Evolutionary conservation across 2,888 invertebrate species (phyloP), one percentile per base, ranked within the genome.

Genomic region (Drosophila algonquin): DNA sequence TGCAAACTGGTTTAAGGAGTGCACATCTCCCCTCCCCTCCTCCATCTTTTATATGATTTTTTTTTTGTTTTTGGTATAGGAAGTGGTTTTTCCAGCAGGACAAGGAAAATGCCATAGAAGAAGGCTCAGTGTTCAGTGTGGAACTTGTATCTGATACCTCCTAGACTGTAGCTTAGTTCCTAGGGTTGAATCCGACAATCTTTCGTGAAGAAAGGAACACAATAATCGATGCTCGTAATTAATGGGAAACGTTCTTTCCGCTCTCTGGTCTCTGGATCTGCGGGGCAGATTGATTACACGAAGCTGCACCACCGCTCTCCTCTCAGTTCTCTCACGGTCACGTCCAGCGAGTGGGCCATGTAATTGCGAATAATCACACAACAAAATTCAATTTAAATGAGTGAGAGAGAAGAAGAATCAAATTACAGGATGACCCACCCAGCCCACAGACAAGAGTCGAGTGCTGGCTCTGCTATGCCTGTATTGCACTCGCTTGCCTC

Each of bases 301-400:
- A 9, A 69, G 69, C 45, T 27, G 50, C 56, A 32, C n/a, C 50
- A 50, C 51, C 57, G 63, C 48, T 56, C 48, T 54, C 21, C 46
- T 52, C 48, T 54, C 21, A 44, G 57, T 24, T 46, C 48, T 53
- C 52, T 57, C 46, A 63, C 27, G 54, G 57, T 55, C 58, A 51
- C 63, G 67, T 68, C 30, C 62, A 51, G 50, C 35, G 74, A 32
- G 35, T 40, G 47, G 40, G 52, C 63, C 79, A 72, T 63, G 87
- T 84, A 84, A 84, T 84, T 84, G 87, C 70, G 85, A 75, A 84
- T 87, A 89, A 84, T 81, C 76, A 81, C 62, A 63, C 72, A 73
- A 56, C 48, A 44, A 61, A 79, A 79, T 85, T 63, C 61, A 74
- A 81, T 82, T 87, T 74, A 62, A 73, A 81, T 60, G 51, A 65